Percentiles rank a stretch among this genome's conserved stretches.
These are phyloP conservation scores for Styela plicata DNA, from an alignment of 23 tunicate species.

Conservation along the genomic window DNA sequence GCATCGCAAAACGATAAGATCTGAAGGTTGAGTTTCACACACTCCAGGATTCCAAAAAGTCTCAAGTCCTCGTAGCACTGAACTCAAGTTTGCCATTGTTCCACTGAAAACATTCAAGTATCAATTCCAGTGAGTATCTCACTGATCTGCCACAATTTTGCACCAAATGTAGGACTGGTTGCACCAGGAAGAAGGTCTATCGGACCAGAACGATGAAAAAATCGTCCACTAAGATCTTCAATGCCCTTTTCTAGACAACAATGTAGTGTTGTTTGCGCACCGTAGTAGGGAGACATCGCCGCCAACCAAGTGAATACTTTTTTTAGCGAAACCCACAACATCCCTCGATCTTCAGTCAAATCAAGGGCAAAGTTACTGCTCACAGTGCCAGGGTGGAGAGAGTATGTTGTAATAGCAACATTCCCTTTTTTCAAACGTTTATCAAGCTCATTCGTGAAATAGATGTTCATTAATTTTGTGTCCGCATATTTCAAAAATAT, in stretches of 20 bases:
- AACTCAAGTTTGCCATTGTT: not conserved
- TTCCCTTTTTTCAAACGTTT: constrained; percentile 8
- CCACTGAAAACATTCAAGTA: not conserved
- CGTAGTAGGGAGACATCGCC: not conserved
- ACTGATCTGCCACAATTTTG: not conserved
- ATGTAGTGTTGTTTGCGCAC: constrained; percentile 9
- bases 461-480: constrained; percentile 30
- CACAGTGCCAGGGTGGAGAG: constrained; percentile 26
- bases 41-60: no score
- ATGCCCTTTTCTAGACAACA: constrained; percentile 10
- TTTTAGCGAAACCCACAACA: not conserved
- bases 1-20: no score
- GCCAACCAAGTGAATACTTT: not conserved
- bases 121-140: constrained; percentile 13
- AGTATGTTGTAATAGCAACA: constrained; percentile 13
- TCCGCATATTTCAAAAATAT: not conserved
- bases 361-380: constrained; percentile 1
- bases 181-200: constrained; percentile 3
- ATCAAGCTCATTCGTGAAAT: constrained; percentile 18
- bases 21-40: no score
- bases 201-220: not conserved
- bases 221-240: not conserved
- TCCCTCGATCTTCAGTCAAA: not conserved
- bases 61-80: not conserved
- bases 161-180: not conserved